Evolutionary conservation across 1,140 invertebrate species (phyloP).

Genomic region (Cecropterus lyciades): DNA sequence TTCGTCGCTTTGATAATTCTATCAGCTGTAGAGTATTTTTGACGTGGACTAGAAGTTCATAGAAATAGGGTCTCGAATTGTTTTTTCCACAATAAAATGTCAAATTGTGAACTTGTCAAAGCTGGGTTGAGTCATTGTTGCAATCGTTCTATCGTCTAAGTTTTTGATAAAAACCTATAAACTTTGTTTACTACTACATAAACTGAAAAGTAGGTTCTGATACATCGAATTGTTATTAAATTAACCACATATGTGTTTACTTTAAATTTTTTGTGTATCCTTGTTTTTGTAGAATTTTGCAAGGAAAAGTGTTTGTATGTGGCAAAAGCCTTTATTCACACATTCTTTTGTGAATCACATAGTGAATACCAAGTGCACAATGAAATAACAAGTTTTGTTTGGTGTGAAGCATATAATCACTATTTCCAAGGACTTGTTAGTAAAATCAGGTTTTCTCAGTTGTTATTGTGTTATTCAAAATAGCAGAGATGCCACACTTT

Average conservation of each 20-base stretch:
- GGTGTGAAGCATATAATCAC: conserved; percentile 8
- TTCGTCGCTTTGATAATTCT: conserved; percentile 49
- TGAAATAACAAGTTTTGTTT: conserved; percentile 23
- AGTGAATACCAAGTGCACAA: conserved; percentile 11
- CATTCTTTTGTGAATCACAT: conserved; percentile 43
- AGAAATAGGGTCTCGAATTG: conserved; percentile 61
- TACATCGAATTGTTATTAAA: conserved; percentile 29
- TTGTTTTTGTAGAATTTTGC: conserved; percentile 9
- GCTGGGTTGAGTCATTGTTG: conserved; percentile 81
- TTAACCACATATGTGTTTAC: conserved; percentile 1
- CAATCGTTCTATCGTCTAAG: conserved; percentile 62
- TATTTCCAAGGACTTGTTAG: conserved; percentile 20
- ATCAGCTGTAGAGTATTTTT: conserved; percentile 45
- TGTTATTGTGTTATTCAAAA: conserved; percentile 23
- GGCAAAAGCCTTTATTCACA: conserved; percentile 37
- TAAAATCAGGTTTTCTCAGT: conserved; percentile 13
- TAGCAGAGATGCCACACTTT: conserved; percentile 16
- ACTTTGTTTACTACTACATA: conserved; percentile 44
- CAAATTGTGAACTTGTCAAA: conserved; percentile 82
- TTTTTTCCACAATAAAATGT: conserved; percentile 79
- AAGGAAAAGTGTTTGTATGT: conserved; percentile 30
- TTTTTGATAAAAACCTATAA: conserved; percentile 50
- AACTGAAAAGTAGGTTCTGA: conserved; percentile 19
- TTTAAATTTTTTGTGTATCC: background rate
- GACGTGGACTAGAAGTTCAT: conserved; percentile 54